Evolutionary conservation across 1,140 invertebrate genomes (phyloP), one percentile per base, ranked within the genome.

Genomic region (Platyura marginata): DNA sequence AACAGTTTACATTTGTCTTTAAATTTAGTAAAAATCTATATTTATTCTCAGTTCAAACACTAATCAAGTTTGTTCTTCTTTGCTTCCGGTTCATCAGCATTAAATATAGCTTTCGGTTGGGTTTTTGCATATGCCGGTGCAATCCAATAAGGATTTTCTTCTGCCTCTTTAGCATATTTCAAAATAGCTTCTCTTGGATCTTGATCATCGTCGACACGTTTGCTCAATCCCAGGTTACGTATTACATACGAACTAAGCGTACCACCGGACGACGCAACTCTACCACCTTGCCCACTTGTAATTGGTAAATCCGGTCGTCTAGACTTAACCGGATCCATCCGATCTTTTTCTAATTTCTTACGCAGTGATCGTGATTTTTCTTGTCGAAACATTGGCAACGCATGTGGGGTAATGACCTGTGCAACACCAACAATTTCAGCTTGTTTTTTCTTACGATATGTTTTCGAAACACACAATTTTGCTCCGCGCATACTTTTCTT

Each of bases 211-310:
- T 95, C 81, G 16, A 94, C 84, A 43, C 87, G 73, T 55, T 97
- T 98, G 49, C 84, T 87, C 2, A 93, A 64, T 0, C 93, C 94
- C 19, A 98, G 68, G 60, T 96, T 93, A 43, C 93, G 73, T 37
- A 96, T 96, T 19, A 98, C 92, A 63, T 91, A 99, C 1, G 93
- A 97, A 47, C 91, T 94, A 0, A 98, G 67, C 0, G 95, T 98
- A 44, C 89, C 90, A 21, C 96, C 96, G 0, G 91, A 91, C 0
- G 86, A 82, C 1, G 88, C 92, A 2, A 98, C 81, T 49, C 92
- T 71, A n/a, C 93, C 93, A 38, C 36, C 36, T 38, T 38, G 36
- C 16, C 87, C 87, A 46, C 74, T 72, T 16, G 92, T 96, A n/a
- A 98, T 90, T 0, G 95, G 95, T 37, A 98, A 65, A 64, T 98